These are phyloP conservation scores for Percina caprodes DNA, from an alignment of 2,113 vertebrate genomes.

Conservation along the genomic window DNA sequence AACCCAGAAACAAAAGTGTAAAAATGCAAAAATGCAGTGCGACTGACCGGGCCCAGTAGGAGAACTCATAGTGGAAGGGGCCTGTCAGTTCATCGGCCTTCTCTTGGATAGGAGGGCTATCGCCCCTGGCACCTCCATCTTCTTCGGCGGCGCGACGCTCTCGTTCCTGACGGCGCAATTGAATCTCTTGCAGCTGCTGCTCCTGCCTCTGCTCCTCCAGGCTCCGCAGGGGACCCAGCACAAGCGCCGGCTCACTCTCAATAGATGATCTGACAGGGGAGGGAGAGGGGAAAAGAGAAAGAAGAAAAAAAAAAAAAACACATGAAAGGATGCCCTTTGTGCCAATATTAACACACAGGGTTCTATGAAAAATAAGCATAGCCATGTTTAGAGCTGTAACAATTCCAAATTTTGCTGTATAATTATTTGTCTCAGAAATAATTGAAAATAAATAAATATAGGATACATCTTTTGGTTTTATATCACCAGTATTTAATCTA, in stretches of 20 bases:
- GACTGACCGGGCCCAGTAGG: constrained; percentile 95
- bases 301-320: too few species aligned
- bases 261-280: constrained; percentile 89
- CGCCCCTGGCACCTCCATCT: constrained; percentile 81
- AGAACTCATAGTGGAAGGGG: constrained; percentile 95
- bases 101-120: constrained; percentile 88
- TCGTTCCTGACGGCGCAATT: constrained; percentile 90
- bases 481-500: too few species aligned
- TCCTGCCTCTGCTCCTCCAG: constrained; percentile 90
- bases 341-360: background rate
- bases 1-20: background rate
- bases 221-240: constrained; percentile 93
- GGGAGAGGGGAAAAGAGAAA: background rate
- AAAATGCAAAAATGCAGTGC: background rate
- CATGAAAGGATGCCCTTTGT: background rate
- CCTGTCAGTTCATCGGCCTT: constrained; percentile 92
- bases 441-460: too few species aligned
- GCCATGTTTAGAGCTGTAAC: too few species aligned
- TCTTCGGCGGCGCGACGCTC: constrained; percentile 84
- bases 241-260: constrained; percentile 96
- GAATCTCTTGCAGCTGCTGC: constrained; percentile 94
- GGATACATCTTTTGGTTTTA: too few species aligned
- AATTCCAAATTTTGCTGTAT: too few species aligned
- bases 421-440: too few species aligned
- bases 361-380: background rate